These are phyloP conservation scores for Sminthopsis crassicaudata DNA, from an alignment of 2,113 vertebrate genomes.

Conservation along the genomic window DNA sequence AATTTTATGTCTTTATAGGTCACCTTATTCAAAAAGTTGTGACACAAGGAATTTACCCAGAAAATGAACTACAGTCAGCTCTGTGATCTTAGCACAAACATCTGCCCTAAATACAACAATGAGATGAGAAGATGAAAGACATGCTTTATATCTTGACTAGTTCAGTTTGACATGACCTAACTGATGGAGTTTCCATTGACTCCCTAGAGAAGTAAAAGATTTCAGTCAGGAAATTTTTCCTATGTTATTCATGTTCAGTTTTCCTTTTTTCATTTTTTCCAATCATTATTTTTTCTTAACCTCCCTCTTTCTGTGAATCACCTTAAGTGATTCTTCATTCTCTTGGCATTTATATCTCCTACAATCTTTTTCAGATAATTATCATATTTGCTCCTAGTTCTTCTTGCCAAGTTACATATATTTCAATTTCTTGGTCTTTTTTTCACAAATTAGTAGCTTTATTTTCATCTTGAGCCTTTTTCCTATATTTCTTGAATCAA, in stretches of 20 bases:
- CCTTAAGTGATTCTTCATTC: constrained; percentile 42
- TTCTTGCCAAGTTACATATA: neutral
- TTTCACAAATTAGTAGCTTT: neutral
- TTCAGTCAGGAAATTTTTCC: constrained; percentile 43
- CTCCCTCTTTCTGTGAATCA: neutral
- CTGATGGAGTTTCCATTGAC: constrained; percentile 46
- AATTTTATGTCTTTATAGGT: neutral
- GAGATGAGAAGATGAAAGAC: constrained; percentile 1
- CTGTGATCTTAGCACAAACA: neutral
- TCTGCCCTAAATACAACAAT: neutral
- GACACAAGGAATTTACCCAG: constrained; percentile 8
- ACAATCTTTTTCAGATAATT: neutral
- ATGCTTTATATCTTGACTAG: constrained; percentile 9
- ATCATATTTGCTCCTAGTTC: neutral
- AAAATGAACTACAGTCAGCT: neutral
- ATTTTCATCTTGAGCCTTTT: neutral
- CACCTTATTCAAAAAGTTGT: neutral
- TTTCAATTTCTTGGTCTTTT: constrained; percentile 36
- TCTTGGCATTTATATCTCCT: neutral
- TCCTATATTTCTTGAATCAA: constrained; percentile 12
- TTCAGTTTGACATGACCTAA: constrained; percentile 33
- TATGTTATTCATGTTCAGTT: constrained; percentile 56
- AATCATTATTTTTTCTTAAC: constrained; percentile 29
- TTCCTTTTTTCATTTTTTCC: constrained; percentile 63
- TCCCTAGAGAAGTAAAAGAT: constrained; percentile 15